These are phyloP conservation scores for Drosophila pruinosa DNA, from an alignment of 1,140 invertebrate species.

Conservation along the genomic window DNA sequence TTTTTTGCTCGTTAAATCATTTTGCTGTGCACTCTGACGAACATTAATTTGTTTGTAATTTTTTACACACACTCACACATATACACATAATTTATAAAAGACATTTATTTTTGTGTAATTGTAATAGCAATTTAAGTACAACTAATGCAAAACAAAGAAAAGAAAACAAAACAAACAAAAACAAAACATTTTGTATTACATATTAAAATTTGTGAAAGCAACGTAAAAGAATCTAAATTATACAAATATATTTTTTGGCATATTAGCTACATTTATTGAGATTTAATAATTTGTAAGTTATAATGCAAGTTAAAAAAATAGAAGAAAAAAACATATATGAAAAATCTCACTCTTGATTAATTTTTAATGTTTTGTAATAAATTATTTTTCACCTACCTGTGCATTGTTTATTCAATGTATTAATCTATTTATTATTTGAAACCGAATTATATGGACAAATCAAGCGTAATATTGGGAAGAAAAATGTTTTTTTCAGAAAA, in stretches of 20 bases:
- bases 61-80: slow-evolving; percentile 23
- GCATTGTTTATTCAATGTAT: not conserved
- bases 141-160: slow-evolving; percentile 21
- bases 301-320: slow-evolving; percentile 16
- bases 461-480: no score
- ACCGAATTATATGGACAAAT: no score
- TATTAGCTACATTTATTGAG: slow-evolving; percentile 54
- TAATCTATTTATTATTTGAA: not conserved
- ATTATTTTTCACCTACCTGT: slow-evolving; percentile 56
- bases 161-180: slow-evolving; percentile 18
- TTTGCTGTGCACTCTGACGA: slow-evolving; percentile 53
- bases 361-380: slow-evolving; percentile 69
- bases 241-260: slow-evolving; percentile 51
- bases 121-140: slow-evolving; percentile 64
- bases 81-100: slow-evolving; percentile 45
- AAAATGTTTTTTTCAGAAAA: no score
- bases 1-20: slow-evolving; percentile 59
- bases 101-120: slow-evolving; percentile 69
- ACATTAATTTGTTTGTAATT: slow-evolving; percentile 39
- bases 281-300: slow-evolving; percentile 55
- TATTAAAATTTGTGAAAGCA: slow-evolving; percentile 47
- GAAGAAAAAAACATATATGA: not conserved
- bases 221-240: slow-evolving; percentile 48
- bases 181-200: slow-evolving; percentile 35
- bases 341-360: slow-evolving; percentile 62